These are phyloP conservation scores for Cydia fagiglandana DNA, from an alignment of 1,140 invertebrate species.

Conservation along the genomic window DNA sequence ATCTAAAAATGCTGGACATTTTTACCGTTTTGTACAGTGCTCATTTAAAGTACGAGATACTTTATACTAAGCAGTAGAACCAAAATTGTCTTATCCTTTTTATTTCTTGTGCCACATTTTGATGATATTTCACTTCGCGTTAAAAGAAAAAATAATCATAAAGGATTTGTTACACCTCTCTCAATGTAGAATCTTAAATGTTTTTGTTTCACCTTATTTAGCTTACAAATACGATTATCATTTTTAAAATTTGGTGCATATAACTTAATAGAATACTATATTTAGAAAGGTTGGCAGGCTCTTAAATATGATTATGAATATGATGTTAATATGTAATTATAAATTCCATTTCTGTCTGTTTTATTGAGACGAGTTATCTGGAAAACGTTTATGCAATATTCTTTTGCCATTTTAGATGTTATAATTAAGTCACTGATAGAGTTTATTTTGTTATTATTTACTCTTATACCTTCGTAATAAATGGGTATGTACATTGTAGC, in stretches of 20 bases:
- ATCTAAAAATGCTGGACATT: conserved; percentile 43
- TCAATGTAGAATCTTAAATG: too few species aligned
- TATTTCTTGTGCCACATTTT: neutral
- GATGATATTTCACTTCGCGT: neutral
- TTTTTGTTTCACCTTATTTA: too few species aligned
- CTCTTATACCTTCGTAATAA: neutral
- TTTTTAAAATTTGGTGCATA: too few species aligned
- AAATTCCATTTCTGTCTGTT: too few species aligned
- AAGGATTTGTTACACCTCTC: too few species aligned
- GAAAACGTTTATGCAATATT: too few species aligned
- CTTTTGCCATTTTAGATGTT: neutral
- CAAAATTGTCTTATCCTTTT: neutral
- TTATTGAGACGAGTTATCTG: too few species aligned
- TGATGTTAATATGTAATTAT: too few species aligned
- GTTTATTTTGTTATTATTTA: neutral
- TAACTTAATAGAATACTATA: too few species aligned
- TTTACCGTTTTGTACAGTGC: conserved; percentile 35
- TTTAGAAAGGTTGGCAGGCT: too few species aligned
- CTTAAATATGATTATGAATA: too few species aligned
- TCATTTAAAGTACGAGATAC: neutral
- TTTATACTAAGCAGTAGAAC: neutral
- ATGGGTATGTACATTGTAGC: neutral
- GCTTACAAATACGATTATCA: too few species aligned
- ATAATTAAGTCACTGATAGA: neutral
- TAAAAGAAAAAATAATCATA: neutral